Percentiles rank a stretch among this genome's conserved stretches.
Conservation (phyloP, 2,113 vertebrate species). For the Gnathonemus echidnorhynchus region DNA sequence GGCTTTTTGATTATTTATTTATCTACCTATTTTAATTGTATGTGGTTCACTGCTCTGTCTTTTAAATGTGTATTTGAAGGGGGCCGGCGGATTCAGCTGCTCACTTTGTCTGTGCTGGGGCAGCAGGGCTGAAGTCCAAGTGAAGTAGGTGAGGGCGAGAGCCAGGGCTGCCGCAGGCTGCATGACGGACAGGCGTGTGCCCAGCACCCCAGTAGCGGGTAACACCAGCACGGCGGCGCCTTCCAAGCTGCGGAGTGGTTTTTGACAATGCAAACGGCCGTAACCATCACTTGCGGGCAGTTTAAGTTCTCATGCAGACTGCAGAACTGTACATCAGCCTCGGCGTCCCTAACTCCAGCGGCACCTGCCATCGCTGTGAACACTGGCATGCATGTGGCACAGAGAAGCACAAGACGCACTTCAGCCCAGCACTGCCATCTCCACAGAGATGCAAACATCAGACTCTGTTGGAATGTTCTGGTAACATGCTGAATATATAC, state of each 20-base stretch:
- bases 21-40: not conserved
- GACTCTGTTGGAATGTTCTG: not conserved
- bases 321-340: not conserved
- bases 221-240: slow-evolving; percentile 28
- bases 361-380: not conserved
- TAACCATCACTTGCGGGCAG: not conserved
- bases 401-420: not conserved
- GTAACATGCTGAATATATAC: not conserved
- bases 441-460: not conserved
- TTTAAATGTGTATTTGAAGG: not conserved
- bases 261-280: not conserved
- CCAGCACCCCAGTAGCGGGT: not conserved
- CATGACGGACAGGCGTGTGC: slow-evolving; percentile 34
- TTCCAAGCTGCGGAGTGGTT: not conserved
- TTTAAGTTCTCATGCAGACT: not conserved
- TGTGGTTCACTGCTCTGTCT: not conserved
- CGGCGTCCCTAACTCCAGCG: not conserved
- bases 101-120: slow-evolving; percentile 47
- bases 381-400: not conserved
- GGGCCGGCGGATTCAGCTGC: not conserved
- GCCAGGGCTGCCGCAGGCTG: slow-evolving; percentile 41
- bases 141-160: slow-evolving; percentile 36
- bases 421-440: not conserved
- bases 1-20: not conserved
- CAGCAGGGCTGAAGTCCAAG: slow-evolving; percentile 36